Percentiles rank a stretch among this genome's conserved stretches.
These are phyloP conservation scores for Aphrophora alni DNA, from an alignment of 2,888 invertebrate species.

Conservation along the genomic window DNA sequence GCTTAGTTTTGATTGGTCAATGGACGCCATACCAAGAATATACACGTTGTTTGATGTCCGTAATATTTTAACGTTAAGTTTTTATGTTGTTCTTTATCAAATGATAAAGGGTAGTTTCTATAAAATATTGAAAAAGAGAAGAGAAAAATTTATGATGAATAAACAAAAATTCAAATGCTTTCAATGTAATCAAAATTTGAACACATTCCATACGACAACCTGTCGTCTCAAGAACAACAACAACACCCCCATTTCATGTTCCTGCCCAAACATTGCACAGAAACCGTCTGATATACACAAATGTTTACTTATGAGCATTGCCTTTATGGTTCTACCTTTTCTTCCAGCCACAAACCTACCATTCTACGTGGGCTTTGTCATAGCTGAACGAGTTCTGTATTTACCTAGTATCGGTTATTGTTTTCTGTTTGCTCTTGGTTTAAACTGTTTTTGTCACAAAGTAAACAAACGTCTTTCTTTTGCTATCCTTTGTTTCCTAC, in stretches of 20 bases:
- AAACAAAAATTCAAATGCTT: constrained; percentile 18
- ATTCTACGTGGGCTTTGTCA: constrained; percentile 98
- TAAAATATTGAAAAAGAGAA: neutral
- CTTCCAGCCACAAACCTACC: constrained; percentile 95
- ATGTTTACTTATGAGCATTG: constrained; percentile 64
- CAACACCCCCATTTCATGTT: constrained; percentile 13
- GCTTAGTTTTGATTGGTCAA: too few species aligned
- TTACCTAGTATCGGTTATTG: too few species aligned
- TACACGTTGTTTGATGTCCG: constrained; percentile 78
- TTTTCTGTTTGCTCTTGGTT: constrained; percentile 80
- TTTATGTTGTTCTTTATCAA: neutral
- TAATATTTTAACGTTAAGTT: constrained; percentile 59
- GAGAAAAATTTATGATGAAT: neutral
- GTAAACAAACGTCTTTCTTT: constrained; percentile 40
- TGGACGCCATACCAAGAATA: constrained; percentile 87
- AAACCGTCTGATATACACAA: neutral
- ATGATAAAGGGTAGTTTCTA: neutral
- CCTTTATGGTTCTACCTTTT: constrained; percentile 88
- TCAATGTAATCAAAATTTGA: constrained; percentile 18
- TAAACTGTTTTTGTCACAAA: constrained; percentile 57
- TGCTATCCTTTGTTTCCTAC: constrained; percentile 63
- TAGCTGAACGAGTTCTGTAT: constrained; percentile 95
- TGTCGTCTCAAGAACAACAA: constrained; percentile 44
- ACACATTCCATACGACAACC: constrained; percentile 9
- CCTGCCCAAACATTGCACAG: neutral